Percentiles rank a stretch among this genome's conserved stretches.
phyloP scores from a whole-genome alignment of 2,113 vertebrate genomes.

The Oxyura jamaicensis region DNA sequence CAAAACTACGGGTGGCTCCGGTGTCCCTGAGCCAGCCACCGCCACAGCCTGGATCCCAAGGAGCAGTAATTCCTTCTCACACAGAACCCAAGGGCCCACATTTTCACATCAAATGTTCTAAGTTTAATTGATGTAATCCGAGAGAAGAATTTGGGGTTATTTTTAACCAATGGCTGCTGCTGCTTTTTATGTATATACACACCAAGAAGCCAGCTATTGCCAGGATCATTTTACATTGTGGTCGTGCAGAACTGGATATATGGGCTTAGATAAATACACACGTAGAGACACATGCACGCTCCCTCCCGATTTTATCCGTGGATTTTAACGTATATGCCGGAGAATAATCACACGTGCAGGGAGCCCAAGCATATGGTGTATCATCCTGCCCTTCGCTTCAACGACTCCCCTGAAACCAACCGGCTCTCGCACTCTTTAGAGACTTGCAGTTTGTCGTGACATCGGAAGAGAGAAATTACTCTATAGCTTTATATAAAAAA shows the following conservation, averaged over 20 bases:
- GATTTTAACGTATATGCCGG: background rate
- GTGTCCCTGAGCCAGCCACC: background rate
- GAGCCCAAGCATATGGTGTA: background rate
- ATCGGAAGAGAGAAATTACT: conserved; percentile 16
- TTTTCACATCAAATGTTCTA: conserved; percentile 26
- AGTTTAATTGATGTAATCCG: conserved; percentile 63
- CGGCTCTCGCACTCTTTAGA: background rate
- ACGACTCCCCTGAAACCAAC: background rate
- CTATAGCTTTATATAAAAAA: background rate
- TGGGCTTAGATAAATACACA: background rate
- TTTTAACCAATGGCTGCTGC: conserved; percentile 53
- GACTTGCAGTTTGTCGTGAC: background rate
- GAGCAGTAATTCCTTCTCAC: background rate
- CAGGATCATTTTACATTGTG: conserved; percentile 39
- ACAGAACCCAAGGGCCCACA: background rate
- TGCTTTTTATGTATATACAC: conserved; percentile 55
- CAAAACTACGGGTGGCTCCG: background rate
- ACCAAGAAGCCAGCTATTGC: conserved; percentile 56
- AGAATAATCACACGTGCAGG: background rate
- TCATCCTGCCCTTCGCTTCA: background rate
- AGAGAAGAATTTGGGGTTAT: conserved; percentile 47
- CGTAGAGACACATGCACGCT: background rate
- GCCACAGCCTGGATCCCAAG: background rate
- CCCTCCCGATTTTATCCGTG: background rate
- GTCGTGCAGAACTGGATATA: background rate